Evolutionary conservation across 2,797 vertebrate genomes (phyloP).

Genomic region (Tarsius wallacei): DNA sequence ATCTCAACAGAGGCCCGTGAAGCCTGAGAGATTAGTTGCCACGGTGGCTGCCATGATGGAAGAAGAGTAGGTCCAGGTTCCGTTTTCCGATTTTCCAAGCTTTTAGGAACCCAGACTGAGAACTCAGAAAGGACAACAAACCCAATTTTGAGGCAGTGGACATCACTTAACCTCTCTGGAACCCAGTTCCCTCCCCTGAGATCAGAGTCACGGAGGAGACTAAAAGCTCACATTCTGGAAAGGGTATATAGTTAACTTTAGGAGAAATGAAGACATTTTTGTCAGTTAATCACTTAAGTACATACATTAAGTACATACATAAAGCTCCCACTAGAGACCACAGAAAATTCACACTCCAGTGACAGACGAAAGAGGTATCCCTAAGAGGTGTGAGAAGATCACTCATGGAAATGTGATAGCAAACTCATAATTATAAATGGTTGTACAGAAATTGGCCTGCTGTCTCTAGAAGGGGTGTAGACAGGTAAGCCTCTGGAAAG

Average conservation of each 20-base stretch:
- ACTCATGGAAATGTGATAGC: background rate
- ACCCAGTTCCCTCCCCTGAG: conserved; percentile 2
- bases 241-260: background rate
- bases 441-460: background rate
- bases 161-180: background rate
- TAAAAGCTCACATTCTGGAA: background rate
- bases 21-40: background rate
- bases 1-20: background rate
- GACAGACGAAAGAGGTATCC: background rate
- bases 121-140: background rate
- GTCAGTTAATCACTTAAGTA: background rate
- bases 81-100: conserved; percentile 53
- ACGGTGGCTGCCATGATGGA: background rate
- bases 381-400: background rate
- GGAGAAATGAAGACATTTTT: background rate
- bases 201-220: background rate
- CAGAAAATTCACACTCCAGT: background rate
- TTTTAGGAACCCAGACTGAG: background rate
- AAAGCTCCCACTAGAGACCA: background rate
- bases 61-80: background rate
- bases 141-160: background rate
- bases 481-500: background rate
- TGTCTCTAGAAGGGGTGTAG: background rate
- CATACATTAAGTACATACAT: background rate
- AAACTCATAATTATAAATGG: background rate